Conservation (phyloP, 2,888 invertebrate genomes). For the Polyommatus icarus region DNA sequence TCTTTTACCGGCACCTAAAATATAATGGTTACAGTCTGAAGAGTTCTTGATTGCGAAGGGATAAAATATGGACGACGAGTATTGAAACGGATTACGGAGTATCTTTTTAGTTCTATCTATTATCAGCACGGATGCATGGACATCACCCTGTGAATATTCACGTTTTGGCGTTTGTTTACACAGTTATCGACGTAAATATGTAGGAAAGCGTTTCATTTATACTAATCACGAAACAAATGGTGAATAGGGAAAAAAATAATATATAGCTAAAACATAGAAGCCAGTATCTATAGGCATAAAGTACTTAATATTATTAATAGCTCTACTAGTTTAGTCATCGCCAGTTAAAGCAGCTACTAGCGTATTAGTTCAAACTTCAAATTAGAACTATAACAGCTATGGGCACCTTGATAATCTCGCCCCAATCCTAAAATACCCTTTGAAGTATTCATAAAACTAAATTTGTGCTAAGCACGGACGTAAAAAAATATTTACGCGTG, state of each 20-base stretch:
- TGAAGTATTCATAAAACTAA: not conserved
- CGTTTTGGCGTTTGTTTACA: no score
- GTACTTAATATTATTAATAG: not conserved
- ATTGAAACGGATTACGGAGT: no score
- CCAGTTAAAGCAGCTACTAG: not conserved
- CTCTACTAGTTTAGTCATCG: not conserved
- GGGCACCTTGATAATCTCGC: not conserved
- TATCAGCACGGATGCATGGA: not conserved
- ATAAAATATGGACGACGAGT: no score
- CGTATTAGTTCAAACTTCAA: not conserved
- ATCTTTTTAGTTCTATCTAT: not conserved
- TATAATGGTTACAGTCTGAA: not conserved
- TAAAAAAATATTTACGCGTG: no score
- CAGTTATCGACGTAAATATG: no score
- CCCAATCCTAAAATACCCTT: not conserved
- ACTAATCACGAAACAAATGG: no score
- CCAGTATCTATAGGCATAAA: not conserved
- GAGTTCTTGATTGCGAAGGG: no score
- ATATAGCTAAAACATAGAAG: no score
- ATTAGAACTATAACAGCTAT: not conserved
- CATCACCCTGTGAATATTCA: no score
- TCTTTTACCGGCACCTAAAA: slow-evolving; percentile 77
- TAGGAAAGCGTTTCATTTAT: no score
- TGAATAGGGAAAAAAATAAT: no score
- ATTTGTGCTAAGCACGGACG: not conserved